Evolutionary conservation across 2,797 vertebrate genomes (phyloP), one percentile per base, ranked within the genome.

Genomic region (Labeo calbasu): DNA sequence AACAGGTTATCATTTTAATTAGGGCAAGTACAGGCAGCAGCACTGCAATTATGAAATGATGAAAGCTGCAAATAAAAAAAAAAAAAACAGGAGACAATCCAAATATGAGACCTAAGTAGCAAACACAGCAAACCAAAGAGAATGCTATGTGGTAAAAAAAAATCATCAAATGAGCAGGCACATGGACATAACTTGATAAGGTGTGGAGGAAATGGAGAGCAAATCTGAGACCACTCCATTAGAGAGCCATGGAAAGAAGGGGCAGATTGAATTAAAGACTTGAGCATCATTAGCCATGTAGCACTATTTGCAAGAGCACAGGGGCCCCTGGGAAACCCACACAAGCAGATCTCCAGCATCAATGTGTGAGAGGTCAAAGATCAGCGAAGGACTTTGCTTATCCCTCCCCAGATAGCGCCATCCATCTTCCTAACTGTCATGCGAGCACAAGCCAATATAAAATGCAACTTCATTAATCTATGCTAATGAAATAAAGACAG

Each of bases 331-430:
- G 65, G 69, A 80, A 71, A 71, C 15, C 63, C 21, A 72, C 50
- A 63, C 46, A 70, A 19, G 25, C 55, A 46, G 71, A 28, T 78
- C 55, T 81, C 19, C 71, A 89, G 28, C 69, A 76, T 65, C 32
- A 77, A 68, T 46, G 57, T 69, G 46, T 46, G 51, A 65, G 25
- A 63, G 87, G 82, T 86, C 86, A 87, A 79, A 85, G 82, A 83
- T 86, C 72, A 85, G 43, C 50, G 13, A 70, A 25, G 61, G 10
- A 68, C 32, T 36, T 53, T 65, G 50, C 46, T 69, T 3, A 32
- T 68, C 75, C 25, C 25, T 55, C 61, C 21, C 61, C 48, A 57
- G 73, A 36, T 65, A 51, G 57, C 32, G 19, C 43, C 50, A 88
- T 87, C 71, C 36, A 84, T 87, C 86, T 81, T 86, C 11, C 8